Base-by-base conservation (phyloP, 1,140 invertebrate genomes). In the Pteromalus puparum region DNA sequence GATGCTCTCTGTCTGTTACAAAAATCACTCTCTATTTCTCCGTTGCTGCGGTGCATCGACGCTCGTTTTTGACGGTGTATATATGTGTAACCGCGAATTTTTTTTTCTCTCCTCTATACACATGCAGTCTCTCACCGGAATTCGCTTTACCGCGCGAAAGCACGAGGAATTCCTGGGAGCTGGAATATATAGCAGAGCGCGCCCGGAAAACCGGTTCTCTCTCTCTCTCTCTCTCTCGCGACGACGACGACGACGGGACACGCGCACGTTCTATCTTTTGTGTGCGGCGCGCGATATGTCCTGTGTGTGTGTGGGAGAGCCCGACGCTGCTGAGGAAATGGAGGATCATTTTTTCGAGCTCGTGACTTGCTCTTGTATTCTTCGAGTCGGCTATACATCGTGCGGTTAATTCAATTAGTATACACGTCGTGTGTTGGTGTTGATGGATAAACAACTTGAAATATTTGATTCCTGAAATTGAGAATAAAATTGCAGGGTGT, bases 101-200 rank as follows among this genome's bases (percentile, higher is more conserved):
- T 65, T 87, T 76, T 65, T 78, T 26, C 26, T 72, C 85, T 61
- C 38, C 76, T 83, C 76, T 42, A n/a, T n/a, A 34, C 30, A 10
- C 38, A 42, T 42, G 9, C 10, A 42, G 24, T 72, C 73, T 72
- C 73, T 85, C 87, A 48, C 81, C 81, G 87, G 88, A 90, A 89
- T 90, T 89, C 86, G 88, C 87, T 89, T 90, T 91, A 90, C 86
- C 87, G 30, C 81, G 86, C 89, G 88, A 90, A 90, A 90, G 89
- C 89, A 83, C 87, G 87, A 61, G 53, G 87, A 88, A 90, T 91
- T 91, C 89, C 88, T 88, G 86, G 48, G n/a, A 73, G 53, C 84
- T 81, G 86, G 87, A 89, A 90, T 90, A 75, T 82, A 75, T 67
- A n/a, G 72, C 34, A 34, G 48, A 75, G 73, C 53, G 88, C 53